A percentile compares a stretch with the other conserved stretches of the same genome.
phyloP scores from a whole-genome alignment of 2,113 vertebrate species.

The Callorhinus ursinus region DNA sequence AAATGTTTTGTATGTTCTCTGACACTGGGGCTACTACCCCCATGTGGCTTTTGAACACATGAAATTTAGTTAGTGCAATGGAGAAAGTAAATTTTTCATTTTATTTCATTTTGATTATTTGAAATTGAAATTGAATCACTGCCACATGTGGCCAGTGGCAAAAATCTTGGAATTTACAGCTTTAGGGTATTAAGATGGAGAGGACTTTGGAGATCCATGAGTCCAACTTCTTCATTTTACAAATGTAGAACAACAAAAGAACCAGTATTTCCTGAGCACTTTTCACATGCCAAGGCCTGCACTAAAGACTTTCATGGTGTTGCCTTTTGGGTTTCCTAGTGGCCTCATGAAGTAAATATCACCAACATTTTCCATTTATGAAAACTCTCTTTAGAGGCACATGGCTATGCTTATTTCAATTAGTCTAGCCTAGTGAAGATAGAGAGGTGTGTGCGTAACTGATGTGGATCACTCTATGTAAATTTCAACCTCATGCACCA shows the following conservation, averaged over 20 bases:
- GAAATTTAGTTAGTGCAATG: not conserved
- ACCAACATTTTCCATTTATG: not conserved
- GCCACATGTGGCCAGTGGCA: too few relatives aligned
- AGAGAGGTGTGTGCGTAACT: not conserved
- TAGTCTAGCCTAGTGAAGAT: not conserved
- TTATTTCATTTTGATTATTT: not conserved
- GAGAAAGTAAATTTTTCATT: not conserved
- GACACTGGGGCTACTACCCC: not conserved
- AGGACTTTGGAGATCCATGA: not conserved
- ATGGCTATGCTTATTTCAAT: not conserved
- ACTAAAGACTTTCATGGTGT: not conserved
- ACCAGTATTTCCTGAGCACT: not conserved
- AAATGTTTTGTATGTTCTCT: not conserved
- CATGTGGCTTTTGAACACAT: not conserved
- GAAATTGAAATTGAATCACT: not conserved
- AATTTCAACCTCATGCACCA: not conserved
- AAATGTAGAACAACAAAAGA: not conserved
- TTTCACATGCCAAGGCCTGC: not conserved
- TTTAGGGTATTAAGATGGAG: not conserved
- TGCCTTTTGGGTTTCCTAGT: not conserved
- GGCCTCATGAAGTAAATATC: not conserved
- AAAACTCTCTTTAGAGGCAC: not conserved
- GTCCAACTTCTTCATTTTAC: not conserved
- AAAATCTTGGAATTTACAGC: not conserved
- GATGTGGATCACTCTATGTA: not conserved